Evolutionary conservation across 2,797 vertebrate species (phyloP).

Genomic region (Acanthornis magna): DNA sequence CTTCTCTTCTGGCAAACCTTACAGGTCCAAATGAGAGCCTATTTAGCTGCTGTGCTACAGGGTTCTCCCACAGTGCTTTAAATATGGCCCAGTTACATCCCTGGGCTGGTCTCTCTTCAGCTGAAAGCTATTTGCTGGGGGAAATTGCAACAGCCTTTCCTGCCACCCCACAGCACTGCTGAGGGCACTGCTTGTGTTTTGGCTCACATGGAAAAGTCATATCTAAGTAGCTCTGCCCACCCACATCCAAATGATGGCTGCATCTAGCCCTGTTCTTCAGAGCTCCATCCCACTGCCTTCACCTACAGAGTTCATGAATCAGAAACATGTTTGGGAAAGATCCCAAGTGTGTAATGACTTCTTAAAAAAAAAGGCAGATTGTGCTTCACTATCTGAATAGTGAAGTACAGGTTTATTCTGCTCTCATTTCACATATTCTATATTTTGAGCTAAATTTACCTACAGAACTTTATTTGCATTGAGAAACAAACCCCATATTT

Average conservation of each 20-base stretch:
- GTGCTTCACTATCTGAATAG: neutral
- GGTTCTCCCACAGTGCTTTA: neutral
- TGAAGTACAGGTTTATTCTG: neutral
- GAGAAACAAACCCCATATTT: neutral
- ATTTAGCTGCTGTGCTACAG: neutral
- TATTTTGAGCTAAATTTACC: neutral
- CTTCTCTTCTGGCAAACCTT: neutral
- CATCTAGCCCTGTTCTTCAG: neutral
- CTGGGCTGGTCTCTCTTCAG: neutral
- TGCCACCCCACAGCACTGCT: neutral
- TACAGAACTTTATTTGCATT: neutral
- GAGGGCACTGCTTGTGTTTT: neutral
- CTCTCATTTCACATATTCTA: neutral
- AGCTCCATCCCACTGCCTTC: neutral
- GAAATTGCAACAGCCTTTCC: neutral
- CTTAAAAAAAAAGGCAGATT: neutral
- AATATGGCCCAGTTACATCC: neutral
- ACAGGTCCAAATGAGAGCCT: neutral
- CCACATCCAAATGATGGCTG: neutral
- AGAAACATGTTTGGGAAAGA: neutral
- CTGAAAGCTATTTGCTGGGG: neutral
- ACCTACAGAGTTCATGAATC: neutral
- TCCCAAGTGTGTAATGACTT: neutral
- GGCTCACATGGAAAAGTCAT: accelerated
- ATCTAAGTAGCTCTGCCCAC: neutral